Evolutionary conservation across 2,888 invertebrate genomes (phyloP), one percentile per base, ranked within the genome.

Genomic region (Parapristionchus giblindavisi): DNA sequence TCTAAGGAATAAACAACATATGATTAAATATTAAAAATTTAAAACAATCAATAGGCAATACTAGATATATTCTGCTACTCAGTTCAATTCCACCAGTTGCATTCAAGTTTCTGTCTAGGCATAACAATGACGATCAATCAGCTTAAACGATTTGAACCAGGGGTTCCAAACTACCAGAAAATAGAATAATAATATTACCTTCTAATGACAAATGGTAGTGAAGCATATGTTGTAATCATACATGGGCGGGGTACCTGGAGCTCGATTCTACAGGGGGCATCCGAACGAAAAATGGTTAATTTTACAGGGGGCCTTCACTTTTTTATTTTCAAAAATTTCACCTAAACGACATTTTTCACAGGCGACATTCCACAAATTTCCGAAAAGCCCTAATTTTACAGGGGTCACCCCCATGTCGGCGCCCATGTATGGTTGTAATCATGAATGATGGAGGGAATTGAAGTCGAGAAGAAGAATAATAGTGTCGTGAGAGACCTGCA

Each of bases 161-260:
- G n/a, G n/a, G n/a, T n/a, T n/a, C n/a, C n/a, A 11, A 27, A 29
- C 1, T 2, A 17, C 11, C 24, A 8, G 8, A 54, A 11, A 54
- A 8, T n/a, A n/a, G 32, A 4, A 29, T 17, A 34, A 48, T 14
- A 14, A 14, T 11, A 48, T 32, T 27, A 76, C 79, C 76, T 87
- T 83, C 6, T 76, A 63, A 29, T 83, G 79, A 8, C 81, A 77
- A 51, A 89, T 84, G 14, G 99, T 99, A 0, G 98, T 98, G 88
- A 99, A 99, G 89, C 99, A 99, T 81, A 99, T 94, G 89, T 99
- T 99, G 89, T 94, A 99, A 88, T 99, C 99, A 88, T 99, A 99
- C 84, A 99, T 99, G 81, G 99, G 99, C 88, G 96, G 97, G 0
- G 99, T n/a, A n/a, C n/a, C n/a, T n/a, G n/a, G n/a, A n/a, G n/a